Evolutionary conservation across 2,888 invertebrate species (phyloP).

Genomic region (Palloptera scutellata): DNA sequence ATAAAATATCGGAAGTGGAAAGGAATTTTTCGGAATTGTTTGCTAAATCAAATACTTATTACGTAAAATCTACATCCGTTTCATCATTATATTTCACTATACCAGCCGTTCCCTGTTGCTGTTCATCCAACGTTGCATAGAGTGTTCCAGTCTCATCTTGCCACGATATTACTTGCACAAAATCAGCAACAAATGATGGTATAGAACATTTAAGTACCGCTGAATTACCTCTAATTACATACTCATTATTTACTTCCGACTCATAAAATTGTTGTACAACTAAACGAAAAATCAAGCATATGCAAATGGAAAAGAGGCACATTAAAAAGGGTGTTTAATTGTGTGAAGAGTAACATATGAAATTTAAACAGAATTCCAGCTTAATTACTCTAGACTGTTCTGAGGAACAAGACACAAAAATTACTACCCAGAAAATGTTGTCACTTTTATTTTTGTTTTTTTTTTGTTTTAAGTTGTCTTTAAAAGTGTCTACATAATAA

Average conservation of each 20-base stretch:
- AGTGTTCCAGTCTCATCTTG: conserved; percentile 68
- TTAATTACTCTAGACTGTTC: no score
- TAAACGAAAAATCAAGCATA: conserved; percentile 47
- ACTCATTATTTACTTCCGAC: conserved; percentile 77
- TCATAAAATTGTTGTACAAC: conserved; percentile 78
- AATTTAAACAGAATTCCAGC: no score
- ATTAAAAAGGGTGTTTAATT: conserved; percentile 12
- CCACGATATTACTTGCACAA: conserved; percentile 76
- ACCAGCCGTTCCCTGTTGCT: conserved; percentile 47
- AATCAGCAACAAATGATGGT: conserved; percentile 78
- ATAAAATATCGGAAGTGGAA: conserved; percentile 6
- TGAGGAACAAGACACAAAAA: no score
- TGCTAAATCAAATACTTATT: conserved; percentile 18
- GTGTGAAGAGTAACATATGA: not conserved
- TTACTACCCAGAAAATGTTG: no score
- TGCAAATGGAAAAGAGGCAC: conserved; percentile 14
- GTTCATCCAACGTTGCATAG: conserved; percentile 59
- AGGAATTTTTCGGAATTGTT: conserved; percentile 12
- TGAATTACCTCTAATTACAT: conserved; percentile 77
- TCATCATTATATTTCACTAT: not conserved
- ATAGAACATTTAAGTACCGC: conserved; percentile 78
- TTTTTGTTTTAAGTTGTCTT: no score
- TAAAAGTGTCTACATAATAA: no score
- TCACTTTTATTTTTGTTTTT: no score
- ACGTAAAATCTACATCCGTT: conserved; percentile 10